Evolutionary conservation across 2,113 vertebrate genomes (phyloP).

Genomic region (Aegithalos caudatus): DNA sequence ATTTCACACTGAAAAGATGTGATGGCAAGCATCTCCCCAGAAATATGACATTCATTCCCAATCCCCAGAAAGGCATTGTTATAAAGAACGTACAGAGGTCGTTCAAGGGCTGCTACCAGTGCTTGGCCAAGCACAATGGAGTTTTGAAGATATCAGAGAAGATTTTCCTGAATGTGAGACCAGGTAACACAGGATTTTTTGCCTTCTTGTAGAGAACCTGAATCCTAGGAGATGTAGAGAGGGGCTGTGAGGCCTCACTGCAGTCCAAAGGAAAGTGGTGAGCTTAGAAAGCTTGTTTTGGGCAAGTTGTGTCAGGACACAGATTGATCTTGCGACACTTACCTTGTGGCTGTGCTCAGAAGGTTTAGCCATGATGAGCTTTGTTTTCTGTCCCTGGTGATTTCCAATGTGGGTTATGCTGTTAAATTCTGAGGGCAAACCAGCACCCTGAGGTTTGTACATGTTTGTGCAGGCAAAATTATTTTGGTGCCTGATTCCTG

Average conservation of each 20-base stretch:
- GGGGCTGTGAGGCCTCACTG: neutral
- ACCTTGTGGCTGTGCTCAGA: neutral
- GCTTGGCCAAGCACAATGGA: slow-evolving; percentile 74
- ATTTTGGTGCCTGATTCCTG: neutral
- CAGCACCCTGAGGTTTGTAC: neutral
- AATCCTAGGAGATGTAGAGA: neutral
- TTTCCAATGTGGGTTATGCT: neutral
- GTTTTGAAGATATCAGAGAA: slow-evolving; percentile 18
- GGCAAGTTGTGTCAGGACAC: neutral
- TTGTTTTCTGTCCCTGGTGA: neutral
- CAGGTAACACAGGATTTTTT: slow-evolving; percentile 68
- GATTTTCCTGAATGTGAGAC: slow-evolving; percentile 71
- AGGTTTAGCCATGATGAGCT: neutral
- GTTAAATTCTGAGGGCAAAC: neutral
- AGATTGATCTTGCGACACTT: accelerated
- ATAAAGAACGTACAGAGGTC: slow-evolving; percentile 76
- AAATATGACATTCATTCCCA: slow-evolving; percentile 74
- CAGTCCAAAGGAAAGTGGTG: neutral
- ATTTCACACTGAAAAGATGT: slow-evolving; percentile 80
- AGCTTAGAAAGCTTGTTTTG: neutral
- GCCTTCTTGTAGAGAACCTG: neutral
- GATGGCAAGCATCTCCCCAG: slow-evolving; percentile 67
- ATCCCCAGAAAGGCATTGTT: slow-evolving; percentile 82
- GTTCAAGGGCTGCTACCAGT: slow-evolving; percentile 85
- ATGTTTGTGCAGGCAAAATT: neutral